phyloP scores from a whole-genome alignment of 92 coral and sea anemone genomes.

The Bergia sp. region DNA sequence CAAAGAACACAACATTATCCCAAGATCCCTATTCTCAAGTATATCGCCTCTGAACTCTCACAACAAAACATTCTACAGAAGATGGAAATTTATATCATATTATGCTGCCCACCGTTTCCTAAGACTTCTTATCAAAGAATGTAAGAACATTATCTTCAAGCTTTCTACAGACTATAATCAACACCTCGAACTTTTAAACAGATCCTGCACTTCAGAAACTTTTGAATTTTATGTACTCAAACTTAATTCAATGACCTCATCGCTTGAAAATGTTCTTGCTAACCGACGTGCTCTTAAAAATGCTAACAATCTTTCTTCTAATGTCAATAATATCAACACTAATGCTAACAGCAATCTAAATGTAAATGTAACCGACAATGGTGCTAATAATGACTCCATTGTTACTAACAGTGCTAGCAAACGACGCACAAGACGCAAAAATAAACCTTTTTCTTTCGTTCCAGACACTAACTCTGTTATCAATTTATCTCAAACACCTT shows the following conservation, averaged over 20 bases:
- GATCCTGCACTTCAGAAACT: background rate
- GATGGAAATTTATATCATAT: background rate
- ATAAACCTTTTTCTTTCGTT: too few relatives aligned
- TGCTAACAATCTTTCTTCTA: too few relatives aligned
- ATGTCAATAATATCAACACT: too few relatives aligned
- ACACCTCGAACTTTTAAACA: conserved; percentile 10
- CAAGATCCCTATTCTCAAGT: conserved; percentile 19
- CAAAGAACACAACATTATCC: conserved; percentile 1
- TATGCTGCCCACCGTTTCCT: conserved; percentile 19
- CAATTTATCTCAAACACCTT: too few relatives aligned
- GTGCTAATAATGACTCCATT: too few relatives aligned
- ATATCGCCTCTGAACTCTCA: conserved; percentile 9
- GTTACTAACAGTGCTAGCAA: too few relatives aligned
- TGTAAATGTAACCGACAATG: too few relatives aligned
- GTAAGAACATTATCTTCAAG: conserved; percentile 13
- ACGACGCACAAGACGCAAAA: too few relatives aligned
- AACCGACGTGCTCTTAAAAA: conserved; percentile 23
- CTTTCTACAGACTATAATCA: background rate
- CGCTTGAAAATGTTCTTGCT: conserved; percentile 27
- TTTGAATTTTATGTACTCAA: background rate
- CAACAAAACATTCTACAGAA: conserved; percentile 11
- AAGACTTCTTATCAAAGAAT: conserved; percentile 20
- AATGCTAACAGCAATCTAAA: too few relatives aligned
- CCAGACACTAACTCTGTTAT: too few relatives aligned
- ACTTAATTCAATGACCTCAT: conserved; percentile 23